phyloP scores from a whole-genome alignment of 2,113 vertebrate species.

The Mesocricetus auratus region DNA sequence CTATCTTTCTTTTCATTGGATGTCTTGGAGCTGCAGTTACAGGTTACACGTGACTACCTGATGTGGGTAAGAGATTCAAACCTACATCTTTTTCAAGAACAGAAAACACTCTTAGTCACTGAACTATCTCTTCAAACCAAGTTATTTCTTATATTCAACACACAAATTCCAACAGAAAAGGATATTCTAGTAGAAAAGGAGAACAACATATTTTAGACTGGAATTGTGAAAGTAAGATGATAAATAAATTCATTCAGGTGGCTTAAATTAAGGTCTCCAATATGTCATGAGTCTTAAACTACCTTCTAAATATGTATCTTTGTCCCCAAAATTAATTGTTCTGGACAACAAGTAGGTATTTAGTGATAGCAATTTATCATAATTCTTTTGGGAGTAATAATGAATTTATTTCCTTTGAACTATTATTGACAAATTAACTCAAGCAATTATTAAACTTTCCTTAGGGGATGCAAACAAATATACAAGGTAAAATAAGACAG shows the following conservation, averaged over 20 bases:
- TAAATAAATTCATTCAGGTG: neutral
- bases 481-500: neutral
- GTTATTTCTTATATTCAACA: neutral
- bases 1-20: no score
- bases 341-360: neutral
- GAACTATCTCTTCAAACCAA: neutral
- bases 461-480: neutral
- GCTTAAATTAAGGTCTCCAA: neutral
- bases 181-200: neutral
- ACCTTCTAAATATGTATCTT: neutral
- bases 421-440: constrained; percentile 53
- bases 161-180: neutral
- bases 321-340: neutral
- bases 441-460: constrained; percentile 42
- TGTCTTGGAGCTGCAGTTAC: neutral
- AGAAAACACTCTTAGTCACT: neutral
- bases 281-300: neutral
- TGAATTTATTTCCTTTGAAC: constrained; percentile 73
- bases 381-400: constrained; percentile 58
- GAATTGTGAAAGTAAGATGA: no score
- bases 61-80: neutral
- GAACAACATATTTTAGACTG: neutral
- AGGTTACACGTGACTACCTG: neutral
- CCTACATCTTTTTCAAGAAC: neutral
- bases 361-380: neutral